These are phyloP conservation scores for Ammodytes marinus DNA, from an alignment of 2,113 vertebrate genomes.

Conservation along the genomic window DNA sequence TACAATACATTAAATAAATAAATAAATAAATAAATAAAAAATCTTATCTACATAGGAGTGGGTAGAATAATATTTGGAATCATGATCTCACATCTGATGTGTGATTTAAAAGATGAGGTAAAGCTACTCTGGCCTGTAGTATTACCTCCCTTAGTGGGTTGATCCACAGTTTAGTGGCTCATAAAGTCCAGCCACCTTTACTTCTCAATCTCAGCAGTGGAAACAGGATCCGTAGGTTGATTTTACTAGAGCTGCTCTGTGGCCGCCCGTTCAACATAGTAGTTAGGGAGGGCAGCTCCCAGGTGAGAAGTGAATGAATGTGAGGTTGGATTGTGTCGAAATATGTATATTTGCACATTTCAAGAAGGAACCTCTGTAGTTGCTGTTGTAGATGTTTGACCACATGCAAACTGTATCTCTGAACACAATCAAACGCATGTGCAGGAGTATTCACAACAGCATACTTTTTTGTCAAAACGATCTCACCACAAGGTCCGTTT, in stretches of 20 bases:
- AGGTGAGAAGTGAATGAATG: not conserved
- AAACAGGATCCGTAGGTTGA: not conserved
- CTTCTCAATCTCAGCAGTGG: slow-evolving; percentile 35
- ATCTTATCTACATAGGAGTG: too few relatives aligned
- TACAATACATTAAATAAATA: not conserved
- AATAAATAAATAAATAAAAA: not conserved
- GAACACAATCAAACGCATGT: not conserved
- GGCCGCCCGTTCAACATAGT: not conserved
- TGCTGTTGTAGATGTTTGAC: not conserved
- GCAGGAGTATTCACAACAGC: not conserved
- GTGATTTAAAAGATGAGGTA: slow-evolving; percentile 12
- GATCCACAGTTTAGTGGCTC: slow-evolving; percentile 15
- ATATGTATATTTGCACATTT: not conserved
- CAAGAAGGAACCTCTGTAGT: not conserved
- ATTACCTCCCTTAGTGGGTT: slow-evolving; percentile 9
- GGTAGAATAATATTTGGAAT: not conserved
- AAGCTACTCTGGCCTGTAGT: not conserved
- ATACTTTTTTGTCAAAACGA: too few relatives aligned
- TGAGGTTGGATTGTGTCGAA: not conserved
- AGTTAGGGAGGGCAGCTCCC: not conserved
- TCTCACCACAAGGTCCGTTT: not conserved
- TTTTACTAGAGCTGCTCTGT: slow-evolving; percentile 31
- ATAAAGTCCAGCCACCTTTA: slow-evolving; percentile 24
- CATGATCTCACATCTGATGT: not conserved
- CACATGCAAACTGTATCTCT: not conserved